Conservation (phyloP, 2,113 vertebrate species). For the Narcine bancroftii region DNA sequence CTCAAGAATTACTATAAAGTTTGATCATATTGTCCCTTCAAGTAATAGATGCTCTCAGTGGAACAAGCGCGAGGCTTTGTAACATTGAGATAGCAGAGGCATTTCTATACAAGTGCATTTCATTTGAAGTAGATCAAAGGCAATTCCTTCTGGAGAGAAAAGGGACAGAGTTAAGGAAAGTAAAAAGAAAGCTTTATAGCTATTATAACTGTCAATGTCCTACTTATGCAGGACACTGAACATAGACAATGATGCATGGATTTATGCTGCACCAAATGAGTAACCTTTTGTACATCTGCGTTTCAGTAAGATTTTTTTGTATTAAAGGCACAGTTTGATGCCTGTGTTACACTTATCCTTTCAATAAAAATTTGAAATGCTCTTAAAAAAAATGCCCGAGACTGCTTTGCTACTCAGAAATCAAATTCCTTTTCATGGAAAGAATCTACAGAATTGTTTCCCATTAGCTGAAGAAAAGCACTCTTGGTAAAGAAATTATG, state of each 20-base stretch:
- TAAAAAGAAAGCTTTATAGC: background rate
- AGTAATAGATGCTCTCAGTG: background rate
- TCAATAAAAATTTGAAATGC: constrained; percentile 9
- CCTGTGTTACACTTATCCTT: background rate
- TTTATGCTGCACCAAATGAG: background rate
- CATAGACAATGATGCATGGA: background rate
- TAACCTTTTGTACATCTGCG: background rate
- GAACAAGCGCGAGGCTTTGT: background rate
- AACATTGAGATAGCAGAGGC: background rate
- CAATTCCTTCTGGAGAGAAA: background rate
- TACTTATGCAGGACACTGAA: background rate
- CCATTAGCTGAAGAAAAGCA: background rate
- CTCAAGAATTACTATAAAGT: background rate
- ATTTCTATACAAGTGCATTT: background rate
- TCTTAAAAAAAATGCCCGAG: background rate
- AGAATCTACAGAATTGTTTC: background rate
- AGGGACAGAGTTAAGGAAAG: background rate
- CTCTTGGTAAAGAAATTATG: background rate
- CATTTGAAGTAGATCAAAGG: background rate
- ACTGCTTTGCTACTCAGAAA: background rate
- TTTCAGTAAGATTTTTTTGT: background rate
- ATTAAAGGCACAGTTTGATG: background rate
- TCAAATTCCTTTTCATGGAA: background rate
- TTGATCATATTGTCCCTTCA: background rate
- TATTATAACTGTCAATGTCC: background rate